Evolutionary conservation across 2,888 invertebrate genomes (phyloP).

Genomic region (Drosophila ustulata): DNA sequence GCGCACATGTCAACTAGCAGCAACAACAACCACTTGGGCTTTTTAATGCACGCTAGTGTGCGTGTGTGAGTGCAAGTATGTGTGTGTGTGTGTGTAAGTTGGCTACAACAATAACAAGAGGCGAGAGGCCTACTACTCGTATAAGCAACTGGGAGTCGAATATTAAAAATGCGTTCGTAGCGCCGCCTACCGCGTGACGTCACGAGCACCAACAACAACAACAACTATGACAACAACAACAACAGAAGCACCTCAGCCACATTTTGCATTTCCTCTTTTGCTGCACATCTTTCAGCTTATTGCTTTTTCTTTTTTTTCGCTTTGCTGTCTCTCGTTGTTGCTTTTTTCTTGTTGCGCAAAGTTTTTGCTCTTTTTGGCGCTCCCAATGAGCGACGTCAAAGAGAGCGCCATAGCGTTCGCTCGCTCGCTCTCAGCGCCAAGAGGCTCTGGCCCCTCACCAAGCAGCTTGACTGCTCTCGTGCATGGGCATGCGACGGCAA

Average conservation of each 20-base stretch:
- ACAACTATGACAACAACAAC: conserved; percentile 27
- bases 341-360: conserved; percentile 38
- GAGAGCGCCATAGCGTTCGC: conserved; percentile 50
- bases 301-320: conserved; percentile 41
- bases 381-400: conserved; percentile 59
- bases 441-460: conserved; percentile 20
- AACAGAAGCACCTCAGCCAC: conserved; percentile 35
- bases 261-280: conserved; percentile 72
- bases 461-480: conserved; percentile 36
- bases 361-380: conserved; percentile 58
- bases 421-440: conserved; percentile 31
- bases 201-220: conserved; percentile 51
- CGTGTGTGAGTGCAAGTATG: neutral
- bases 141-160: conserved; percentile 46
- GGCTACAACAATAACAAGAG: conserved; percentile 30
- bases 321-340: conserved; percentile 23
- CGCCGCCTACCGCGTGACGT: conserved; percentile 78
- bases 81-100: conserved; percentile 24
- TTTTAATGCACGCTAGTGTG: conserved; percentile 26
- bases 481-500: conserved; percentile 21
- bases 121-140: conserved; percentile 44
- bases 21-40: conserved; percentile 37
- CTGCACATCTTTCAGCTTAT: conserved; percentile 56
- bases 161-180: conserved; percentile 79
- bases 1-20: conserved; percentile 62